Evolutionary conservation across 2,113 vertebrate species (phyloP).

Genomic region (Pontoporia blainvillei): DNA sequence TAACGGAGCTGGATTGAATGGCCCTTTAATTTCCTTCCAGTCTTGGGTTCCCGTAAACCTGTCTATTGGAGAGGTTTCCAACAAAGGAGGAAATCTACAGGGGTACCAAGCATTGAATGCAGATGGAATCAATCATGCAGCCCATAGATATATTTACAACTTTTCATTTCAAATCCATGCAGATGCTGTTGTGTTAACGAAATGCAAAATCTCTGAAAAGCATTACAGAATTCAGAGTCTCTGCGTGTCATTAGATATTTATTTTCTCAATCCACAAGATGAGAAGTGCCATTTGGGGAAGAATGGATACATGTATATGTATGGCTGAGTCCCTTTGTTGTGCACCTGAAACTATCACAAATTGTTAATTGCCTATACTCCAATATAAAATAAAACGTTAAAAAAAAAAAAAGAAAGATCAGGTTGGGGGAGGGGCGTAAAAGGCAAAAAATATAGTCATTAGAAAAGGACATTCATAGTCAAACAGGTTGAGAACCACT

Average conservation of each 20-base stretch:
- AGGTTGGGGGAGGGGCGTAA: neutral
- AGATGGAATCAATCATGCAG: neutral
- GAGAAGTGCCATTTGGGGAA: neutral
- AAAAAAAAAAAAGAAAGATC: neutral
- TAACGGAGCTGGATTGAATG: neutral
- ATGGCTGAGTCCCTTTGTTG: no score
- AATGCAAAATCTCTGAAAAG: neutral
- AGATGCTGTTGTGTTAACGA: neutral
- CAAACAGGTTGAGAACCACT: neutral
- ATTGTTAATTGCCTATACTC: no score
- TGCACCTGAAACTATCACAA: no score
- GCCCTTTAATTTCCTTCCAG: neutral
- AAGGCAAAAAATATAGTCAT: neutral
- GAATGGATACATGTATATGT: no score
- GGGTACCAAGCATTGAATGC: neutral
- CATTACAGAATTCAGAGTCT: neutral
- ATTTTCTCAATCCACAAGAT: neutral
- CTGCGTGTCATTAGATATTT: neutral
- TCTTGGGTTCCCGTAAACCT: neutral
- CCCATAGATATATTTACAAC: neutral
- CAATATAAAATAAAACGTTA: no score
- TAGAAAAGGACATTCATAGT: neutral
- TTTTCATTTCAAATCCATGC: neutral
- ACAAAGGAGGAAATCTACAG: neutral
- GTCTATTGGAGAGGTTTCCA: neutral